Evolutionary conservation across 2,888 invertebrate species (phyloP), one percentile per base, ranked within the genome.

Genomic region (Adineta ricciae): DNA sequence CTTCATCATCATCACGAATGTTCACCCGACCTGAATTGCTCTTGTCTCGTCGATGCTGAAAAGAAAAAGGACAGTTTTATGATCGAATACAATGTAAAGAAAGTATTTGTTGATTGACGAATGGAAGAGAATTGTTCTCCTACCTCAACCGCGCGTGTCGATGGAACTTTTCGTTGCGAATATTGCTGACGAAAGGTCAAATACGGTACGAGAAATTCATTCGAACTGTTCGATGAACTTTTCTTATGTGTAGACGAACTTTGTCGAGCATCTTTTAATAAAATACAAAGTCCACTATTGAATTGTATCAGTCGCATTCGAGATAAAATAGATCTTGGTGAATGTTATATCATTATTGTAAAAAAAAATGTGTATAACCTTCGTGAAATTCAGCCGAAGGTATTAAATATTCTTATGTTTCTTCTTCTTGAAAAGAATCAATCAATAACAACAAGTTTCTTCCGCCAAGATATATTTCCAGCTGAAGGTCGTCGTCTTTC

Each of bases 1-100:
- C 99, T 92, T 99, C 98, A 93, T 95, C 95, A 93, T 99, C 98
- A 93, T 99, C 97, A 78, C 83, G 83, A 52, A 86, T 85, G 36
- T 84, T 85, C 16, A 85, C 78, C 27, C 52, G 84, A n/a, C 78
- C 83, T n/a, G 54, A 83, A 36, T 56, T 36, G 7, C 64, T 83
- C 38, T 85, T 85, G n/a, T 85, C 84, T 32, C 78, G 78, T 41
- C 78, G 78, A 78, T n/a, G 38, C 78, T 78, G 41, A 52, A 32
- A 64, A 64, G 32, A 64, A 2, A 4, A 32, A 27, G 4, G 32
- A 9, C 4, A 16, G 16, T 46, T 8, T 46, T 46, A n/a, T n/a
- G n/a, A n/a, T n/a, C n/a, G n/a, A n/a, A n/a, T n/a, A n/a, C n/a
- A n/a, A n/a, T n/a, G n/a, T n/a, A n/a, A n/a, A n/a, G n/a, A n/a